Evolutionary conservation across 1,140 invertebrate genomes (phyloP), one percentile per base, ranked within the genome.

Genomic region (Spodoptera litura): DNA sequence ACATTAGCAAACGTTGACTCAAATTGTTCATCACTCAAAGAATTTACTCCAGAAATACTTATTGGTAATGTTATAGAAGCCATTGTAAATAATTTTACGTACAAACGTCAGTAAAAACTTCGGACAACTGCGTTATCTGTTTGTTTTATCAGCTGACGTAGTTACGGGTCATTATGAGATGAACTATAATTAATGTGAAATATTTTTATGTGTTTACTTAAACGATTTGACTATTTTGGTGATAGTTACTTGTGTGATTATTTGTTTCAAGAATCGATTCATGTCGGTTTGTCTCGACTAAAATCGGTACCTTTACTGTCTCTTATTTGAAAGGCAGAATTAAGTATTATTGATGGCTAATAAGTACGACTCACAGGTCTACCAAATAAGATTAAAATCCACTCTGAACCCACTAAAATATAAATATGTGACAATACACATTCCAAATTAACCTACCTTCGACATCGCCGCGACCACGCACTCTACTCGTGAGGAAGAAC

Each of bases 1-100:
- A 96, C 95, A 92, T 97, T 97, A 35, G 93, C 94, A 88, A 97
- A 97, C 70, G 95, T 89, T 81, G 89, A 88, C 55, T 96, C 95
- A 89, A 97, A 97, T 64, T 96, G 89, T 75, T 96, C 95, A 77
- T 88, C 91, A 52, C 88, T 87, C 72, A 96, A 87, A 78, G 85
- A 87, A 87, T 96, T 96, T 0, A 96, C 95, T 89, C 96, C 87
- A 38, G 84, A 86, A 68, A 94, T 86, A 59, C 73, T 87, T 79
- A 89, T 78, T 81, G 55, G 27, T 31, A 62, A 75, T 12, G 73
- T 73, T 78, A 85, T 4, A 52, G 25, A 13, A 10, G 51, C 25
- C 74, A 76, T 76, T 55, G 35, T 6, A 20, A 25, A 38, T 4
- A 56, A 38, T 62, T 13, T 52, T 55, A 52, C 11, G 20, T 53